Evolutionary conservation across 2,888 invertebrate genomes (phyloP), one percentile per base, ranked within the genome.

Genomic region (Tachystola acroxantha): DNA sequence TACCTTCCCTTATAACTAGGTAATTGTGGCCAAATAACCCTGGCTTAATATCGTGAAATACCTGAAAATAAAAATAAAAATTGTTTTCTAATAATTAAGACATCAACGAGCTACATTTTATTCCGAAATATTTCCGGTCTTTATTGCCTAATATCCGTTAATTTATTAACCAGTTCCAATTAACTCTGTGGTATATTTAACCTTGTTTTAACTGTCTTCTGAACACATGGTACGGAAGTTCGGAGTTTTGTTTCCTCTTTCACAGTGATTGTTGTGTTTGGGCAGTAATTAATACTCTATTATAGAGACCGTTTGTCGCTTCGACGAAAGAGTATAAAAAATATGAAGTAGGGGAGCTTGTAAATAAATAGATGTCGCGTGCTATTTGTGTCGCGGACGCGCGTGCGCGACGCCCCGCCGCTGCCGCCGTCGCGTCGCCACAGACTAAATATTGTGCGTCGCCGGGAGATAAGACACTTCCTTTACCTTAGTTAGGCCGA

Each of bases 311-410:
- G 32, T 10, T 9, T 2, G 6, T 11, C 43, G 42, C 41, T 56
- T 58, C 62, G 41, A 37, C 43, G 57, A 59, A 61, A 51, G 44
- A 59, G 19, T 63, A 63, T 59, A 63, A 59, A 54, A 57, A 61
- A 55, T 55, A 68, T 64, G 62, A 64, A 56, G 50, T 60, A 60
- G 66, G 75, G 74, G 70, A 71, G 68, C 60, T 57, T 57, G 64
- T 70, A 76, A 76, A 76, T 79, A 77, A 71, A 73, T 57, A 60
- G 41, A 52, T 53, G 56, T 55, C 68, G 68, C 64, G 68, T 63
- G 77, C 79, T 81, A 82, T 82, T 80, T 76, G 73, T 55, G 60
- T 10, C 68, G 46, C 39, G 44, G 50, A 54, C 59, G 69, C 76
- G 79, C 76, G 61, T 62, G 64, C 63, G 61, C 59, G 62, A 25